Conservation (phyloP, 2,888 invertebrate genomes). For the Agriotes lineatus region DNA sequence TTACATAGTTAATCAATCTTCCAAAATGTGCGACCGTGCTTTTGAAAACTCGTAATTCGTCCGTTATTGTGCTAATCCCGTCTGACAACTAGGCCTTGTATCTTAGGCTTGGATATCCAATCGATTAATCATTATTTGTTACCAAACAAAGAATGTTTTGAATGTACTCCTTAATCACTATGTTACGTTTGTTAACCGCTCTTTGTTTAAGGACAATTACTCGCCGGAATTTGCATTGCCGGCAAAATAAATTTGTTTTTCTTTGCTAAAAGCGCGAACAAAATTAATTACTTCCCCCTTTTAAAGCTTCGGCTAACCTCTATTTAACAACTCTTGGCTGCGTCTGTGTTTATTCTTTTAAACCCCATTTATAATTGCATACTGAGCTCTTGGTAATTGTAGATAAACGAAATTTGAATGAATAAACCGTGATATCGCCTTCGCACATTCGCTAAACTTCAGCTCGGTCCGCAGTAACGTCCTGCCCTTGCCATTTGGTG, state of each 20-base stretch:
- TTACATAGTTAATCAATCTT: too few species aligned
- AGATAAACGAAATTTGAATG: slow-evolving; percentile 20
- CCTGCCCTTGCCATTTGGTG: slow-evolving; percentile 1
- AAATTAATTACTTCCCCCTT: slow-evolving; percentile 4
- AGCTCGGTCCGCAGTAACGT: background rate
- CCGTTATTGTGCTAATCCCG: too few species aligned
- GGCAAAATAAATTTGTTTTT: background rate
- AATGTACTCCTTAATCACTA: too few species aligned
- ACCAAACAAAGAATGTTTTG: too few species aligned
- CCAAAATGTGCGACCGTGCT: too few species aligned
- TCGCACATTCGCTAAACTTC: slow-evolving; percentile 15
- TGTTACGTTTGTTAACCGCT: background rate
- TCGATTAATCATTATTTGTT: too few species aligned
- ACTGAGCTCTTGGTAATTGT: slow-evolving; percentile 9
- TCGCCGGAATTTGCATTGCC: too few species aligned
- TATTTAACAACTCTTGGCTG: background rate
- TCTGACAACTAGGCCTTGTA: too few species aligned
- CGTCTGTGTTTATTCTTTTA: slow-evolving; percentile 9
- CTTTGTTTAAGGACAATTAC: too few species aligned
- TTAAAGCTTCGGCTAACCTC: slow-evolving; percentile 4
- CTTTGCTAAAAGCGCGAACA: background rate
- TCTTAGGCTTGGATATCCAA: too few species aligned
- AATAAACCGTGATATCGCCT: slow-evolving; percentile 22
- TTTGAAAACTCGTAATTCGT: too few species aligned
- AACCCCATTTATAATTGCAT: slow-evolving; percentile 3